Evolutionary conservation across 2,888 invertebrate species (phyloP).

Genomic region (Agrenia bidenticulata): DNA sequence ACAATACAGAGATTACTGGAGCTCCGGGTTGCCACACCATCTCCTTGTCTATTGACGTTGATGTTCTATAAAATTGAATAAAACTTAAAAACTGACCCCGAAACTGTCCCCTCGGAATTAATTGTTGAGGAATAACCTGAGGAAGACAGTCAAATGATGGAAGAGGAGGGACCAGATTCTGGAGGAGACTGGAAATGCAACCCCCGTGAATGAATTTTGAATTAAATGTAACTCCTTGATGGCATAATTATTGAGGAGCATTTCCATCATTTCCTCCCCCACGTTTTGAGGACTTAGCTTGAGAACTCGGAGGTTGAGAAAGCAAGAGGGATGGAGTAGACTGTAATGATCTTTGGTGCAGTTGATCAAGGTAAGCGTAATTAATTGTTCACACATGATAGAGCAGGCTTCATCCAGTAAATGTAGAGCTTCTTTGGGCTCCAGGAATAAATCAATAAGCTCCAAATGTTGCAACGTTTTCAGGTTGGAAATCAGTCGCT

Average conservation of each 20-base stretch:
- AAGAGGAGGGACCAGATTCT: conserved; percentile 39
- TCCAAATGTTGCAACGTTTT: conserved; percentile 66
- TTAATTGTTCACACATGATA: conserved; percentile 66
- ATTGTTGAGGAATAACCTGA: conserved; percentile 28
- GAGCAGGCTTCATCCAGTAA: conserved; percentile 71
- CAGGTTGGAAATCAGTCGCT: conserved; percentile 69
- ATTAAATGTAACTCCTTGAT: conserved; percentile 70
- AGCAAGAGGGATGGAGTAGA: conserved; percentile 72
- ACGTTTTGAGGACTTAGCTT: conserved; percentile 68
- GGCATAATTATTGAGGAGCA: conserved; percentile 65
- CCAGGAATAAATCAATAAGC: conserved; percentile 72
- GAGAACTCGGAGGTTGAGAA: conserved; percentile 64
- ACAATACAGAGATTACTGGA: conserved; percentile 67
- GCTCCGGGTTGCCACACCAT: conserved; percentile 70
- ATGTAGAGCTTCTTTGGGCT: conserved; percentile 66
- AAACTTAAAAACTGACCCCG: neutral
- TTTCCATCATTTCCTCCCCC: conserved; percentile 69
- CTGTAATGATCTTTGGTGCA: conserved; percentile 70
- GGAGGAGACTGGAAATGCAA: conserved; percentile 64
- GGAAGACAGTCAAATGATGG: conserved; percentile 39
- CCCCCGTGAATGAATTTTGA: conserved; percentile 64
- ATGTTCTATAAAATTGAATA: conserved; percentile 22
- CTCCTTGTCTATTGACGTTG: conserved; percentile 58
- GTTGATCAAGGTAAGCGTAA: conserved; percentile 69
- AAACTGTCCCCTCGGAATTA: neutral